Percentiles rank a stretch among this genome's conserved stretches.
Evolutionary conservation across 2,888 invertebrate genomes (phyloP).

Genomic region (Thalpophila matura): DNA sequence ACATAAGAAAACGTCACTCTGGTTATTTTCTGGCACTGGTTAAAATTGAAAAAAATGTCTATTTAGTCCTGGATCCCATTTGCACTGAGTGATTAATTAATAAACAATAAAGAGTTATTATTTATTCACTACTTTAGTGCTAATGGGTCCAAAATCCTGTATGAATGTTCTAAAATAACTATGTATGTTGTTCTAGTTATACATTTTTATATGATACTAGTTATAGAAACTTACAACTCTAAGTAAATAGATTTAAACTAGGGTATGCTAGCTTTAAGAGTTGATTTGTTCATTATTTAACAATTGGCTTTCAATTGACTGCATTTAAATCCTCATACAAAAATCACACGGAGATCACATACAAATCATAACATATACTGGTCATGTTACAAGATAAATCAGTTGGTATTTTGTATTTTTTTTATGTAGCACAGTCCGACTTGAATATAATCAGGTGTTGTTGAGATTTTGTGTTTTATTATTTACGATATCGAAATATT

Average conservation of each 20-base stretch:
- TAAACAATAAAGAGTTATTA: conserved; percentile 29
- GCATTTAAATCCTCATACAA: conserved; percentile 63
- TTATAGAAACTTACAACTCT: conserved; percentile 58
- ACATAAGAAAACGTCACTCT: conserved; percentile 14
- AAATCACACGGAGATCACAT: conserved; percentile 31
- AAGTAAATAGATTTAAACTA: conserved; percentile 57
- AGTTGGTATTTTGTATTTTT: conserved; percentile 62
- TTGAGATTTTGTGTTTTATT: conserved; percentile 70
- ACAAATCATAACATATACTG: conserved; percentile 34
- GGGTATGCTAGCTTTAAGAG: conserved; percentile 63
- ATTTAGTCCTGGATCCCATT: conserved; percentile 64
- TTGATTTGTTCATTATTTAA: conserved; percentile 61
- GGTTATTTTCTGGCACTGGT: conserved; percentile 49
- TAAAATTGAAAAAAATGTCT: conserved; percentile 47
- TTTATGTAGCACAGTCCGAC: conserved; percentile 69
- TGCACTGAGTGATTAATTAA: conserved; percentile 56
- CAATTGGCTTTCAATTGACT: conserved; percentile 61
- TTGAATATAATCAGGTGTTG: conserved; percentile 83
- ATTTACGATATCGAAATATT: not conserved
- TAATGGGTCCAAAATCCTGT: conserved; percentile 62
- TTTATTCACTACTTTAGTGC: conserved; percentile 59
- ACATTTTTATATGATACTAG: conserved; percentile 70
- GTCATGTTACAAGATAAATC: conserved; percentile 50
- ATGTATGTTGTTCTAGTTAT: conserved; percentile 66
- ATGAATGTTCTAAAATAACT: conserved; percentile 60